Evolutionary conservation across 2,888 invertebrate species (phyloP), one percentile per base, ranked within the genome.

Genomic region (Onchidella celtica): DNA sequence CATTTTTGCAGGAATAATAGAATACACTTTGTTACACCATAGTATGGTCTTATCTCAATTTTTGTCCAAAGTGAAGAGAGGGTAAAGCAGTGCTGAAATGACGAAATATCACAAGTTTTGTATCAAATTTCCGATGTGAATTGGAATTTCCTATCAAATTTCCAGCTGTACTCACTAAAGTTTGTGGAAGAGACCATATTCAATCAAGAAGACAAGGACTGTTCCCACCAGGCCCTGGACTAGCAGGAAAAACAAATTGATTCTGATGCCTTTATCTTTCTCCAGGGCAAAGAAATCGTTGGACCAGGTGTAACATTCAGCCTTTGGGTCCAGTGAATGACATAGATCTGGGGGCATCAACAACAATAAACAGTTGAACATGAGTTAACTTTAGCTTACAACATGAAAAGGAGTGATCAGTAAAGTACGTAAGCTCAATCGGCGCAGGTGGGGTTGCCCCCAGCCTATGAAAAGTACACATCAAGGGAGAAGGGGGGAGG

Each of bases 251-350:
- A 95, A 70, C 1, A 96, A 86, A 91, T 96, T 96, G 0, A 95
- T 94, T 34, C 96, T 94, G 55, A 97, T 94, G 1, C 97, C 97
- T 0, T 96, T 96, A 40, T 94, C 29, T 6, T 59, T 92, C 24
- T 95, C 93, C 96, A 96, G 96, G 0, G 94, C 94, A 87, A 96
- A 95, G 90, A 95, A 95, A 0, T 95, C 93, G 34, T 94, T 91
- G 1, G 90, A 89, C 89, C 91, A 93, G 24, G 87, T 84, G 36
- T 93, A 87, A 85, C 90, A 90, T 27, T 69, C 40, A n/a, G 47
- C 32, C 29, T 69, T 17, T 32, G 47, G 57, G 9, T 2, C 6
- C n/a, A 27, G 24, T 32, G 59, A 65, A 24, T 68, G 14, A 27
- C 73, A 80, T 29, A 68, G 32, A 40, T 65, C 79, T 79, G 66